Evolutionary conservation across 2,888 invertebrate species (phyloP).

Genomic region (Thereva nobilitata): DNA sequence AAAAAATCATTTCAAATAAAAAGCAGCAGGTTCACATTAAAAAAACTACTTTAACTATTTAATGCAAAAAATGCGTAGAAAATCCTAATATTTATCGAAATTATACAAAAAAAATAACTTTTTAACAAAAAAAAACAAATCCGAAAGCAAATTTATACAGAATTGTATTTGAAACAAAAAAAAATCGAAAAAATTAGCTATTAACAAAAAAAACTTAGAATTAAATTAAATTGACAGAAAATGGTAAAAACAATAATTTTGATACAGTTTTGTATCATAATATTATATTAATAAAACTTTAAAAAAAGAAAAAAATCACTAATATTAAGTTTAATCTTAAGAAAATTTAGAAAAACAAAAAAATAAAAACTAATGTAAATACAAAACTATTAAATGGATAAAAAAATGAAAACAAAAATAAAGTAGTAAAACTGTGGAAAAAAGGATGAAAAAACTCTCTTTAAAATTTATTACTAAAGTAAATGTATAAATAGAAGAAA

Average conservation of each 20-base stretch:
- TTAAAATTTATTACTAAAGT: no score
- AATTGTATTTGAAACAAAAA: no score
- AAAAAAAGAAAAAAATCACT: conserved; percentile 12
- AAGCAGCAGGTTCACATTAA: conserved; percentile 28
- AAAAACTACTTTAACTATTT: conserved; percentile 14
- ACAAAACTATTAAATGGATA: no score
- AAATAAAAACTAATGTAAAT: no score
- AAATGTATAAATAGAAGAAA: no score
- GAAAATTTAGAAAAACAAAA: background rate
- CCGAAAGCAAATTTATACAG: no score
- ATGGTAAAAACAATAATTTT: conserved; percentile 35
- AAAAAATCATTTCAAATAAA: no score
- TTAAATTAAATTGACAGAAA: background rate
- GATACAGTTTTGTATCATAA: conserved; percentile 36
- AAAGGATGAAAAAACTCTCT: no score
- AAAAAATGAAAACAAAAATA: no score
- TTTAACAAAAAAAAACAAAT: conserved; percentile 13
- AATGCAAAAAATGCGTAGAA: conserved; percentile 5
- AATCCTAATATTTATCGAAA: conserved; percentile 23
- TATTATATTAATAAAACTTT: conserved; percentile 13
- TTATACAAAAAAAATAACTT: conserved; percentile 21
- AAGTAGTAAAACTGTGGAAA: no score
- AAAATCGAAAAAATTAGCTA: no score
- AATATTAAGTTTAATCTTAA: conserved; percentile 15
- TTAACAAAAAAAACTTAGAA: no score